A percentile compares a stretch with the other conserved stretches of the same genome.
Evolutionary conservation across 1,140 invertebrate genomes (phyloP).

Genomic region (Trissolcus basalis): DNA sequence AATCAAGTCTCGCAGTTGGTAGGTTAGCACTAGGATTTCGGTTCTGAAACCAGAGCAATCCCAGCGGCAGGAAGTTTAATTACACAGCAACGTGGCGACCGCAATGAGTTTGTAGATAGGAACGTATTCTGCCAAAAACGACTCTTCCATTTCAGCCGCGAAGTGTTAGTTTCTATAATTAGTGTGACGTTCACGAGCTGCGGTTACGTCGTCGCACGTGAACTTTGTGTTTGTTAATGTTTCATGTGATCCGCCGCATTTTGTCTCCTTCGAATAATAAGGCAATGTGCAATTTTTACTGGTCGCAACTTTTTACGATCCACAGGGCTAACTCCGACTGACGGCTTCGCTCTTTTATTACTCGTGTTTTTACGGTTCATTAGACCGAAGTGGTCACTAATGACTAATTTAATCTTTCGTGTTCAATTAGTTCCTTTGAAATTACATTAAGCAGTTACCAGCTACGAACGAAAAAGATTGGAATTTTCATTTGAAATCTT

Average conservation of each 20-base stretch:
- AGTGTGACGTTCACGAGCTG: constrained; percentile 52
- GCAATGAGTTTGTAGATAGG: constrained; percentile 60
- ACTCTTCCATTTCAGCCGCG: constrained; percentile 52
- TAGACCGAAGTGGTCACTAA: constrained; percentile 1
- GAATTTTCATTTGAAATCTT: background rate
- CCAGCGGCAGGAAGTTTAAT: constrained; percentile 63
- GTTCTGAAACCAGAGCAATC: constrained; percentile 58
- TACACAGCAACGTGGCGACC: constrained; percentile 61
- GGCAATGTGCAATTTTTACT: constrained; percentile 26
- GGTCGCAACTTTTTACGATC: constrained; percentile 5
- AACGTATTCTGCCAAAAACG: constrained; percentile 60
- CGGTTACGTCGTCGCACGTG: constrained; percentile 36
- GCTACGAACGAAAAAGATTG: background rate
- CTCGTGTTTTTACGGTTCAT: constrained; percentile 10
- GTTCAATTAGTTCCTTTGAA: background rate
- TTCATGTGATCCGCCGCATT: constrained; percentile 32
- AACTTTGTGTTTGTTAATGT: constrained; percentile 51
- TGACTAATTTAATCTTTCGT: constrained; percentile 11
- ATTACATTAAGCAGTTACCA: background rate
- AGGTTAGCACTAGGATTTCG: constrained; percentile 58
- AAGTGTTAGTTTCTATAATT: constrained; percentile 59
- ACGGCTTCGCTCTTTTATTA: background rate
- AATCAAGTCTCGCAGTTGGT: constrained; percentile 40
- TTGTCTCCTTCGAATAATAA: constrained; percentile 39
- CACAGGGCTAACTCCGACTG: background rate